Percentiles rank a stretch among this genome's conserved stretches.
Evolutionary conservation across 2,797 vertebrate genomes (phyloP).

Genomic region (Phoxinus dragarum): DNA sequence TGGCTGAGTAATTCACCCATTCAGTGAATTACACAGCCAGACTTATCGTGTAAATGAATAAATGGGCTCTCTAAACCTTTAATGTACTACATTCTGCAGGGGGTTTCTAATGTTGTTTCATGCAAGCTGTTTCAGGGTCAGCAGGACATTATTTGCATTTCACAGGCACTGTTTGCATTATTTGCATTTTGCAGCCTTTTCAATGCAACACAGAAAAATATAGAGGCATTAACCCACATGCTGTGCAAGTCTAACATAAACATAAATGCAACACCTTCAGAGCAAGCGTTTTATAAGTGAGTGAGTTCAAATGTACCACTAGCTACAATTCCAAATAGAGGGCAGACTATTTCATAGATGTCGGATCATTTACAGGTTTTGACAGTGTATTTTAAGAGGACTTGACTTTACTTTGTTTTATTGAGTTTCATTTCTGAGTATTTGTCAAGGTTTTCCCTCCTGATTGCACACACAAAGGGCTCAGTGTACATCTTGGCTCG

Average conservation of each 20-base stretch:
- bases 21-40: constrained; percentile 45
- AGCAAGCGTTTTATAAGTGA: background rate
- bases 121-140: constrained; percentile 49
- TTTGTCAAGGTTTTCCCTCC: constrained; percentile 63
- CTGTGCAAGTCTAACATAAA: constrained; percentile 16
- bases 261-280: constrained; percentile 6
- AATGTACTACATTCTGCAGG: constrained; percentile 50
- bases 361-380: constrained; percentile 34
- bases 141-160: constrained; percentile 50
- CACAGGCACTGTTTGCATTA: constrained; percentile 34
- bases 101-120: constrained; percentile 51
- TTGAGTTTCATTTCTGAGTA: constrained; percentile 72
- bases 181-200: constrained; percentile 40
- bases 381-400: constrained; percentile 60
- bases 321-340: background rate
- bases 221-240: constrained; percentile 36
- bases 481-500: constrained; percentile 64
- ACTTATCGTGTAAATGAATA: constrained; percentile 56
- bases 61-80: constrained; percentile 53
- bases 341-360: constrained; percentile 21
- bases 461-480: constrained; percentile 63
- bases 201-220: constrained; percentile 31
- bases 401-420: constrained; percentile 70
- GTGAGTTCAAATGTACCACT: background rate
- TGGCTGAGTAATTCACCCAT: background rate